These are phyloP conservation scores for Florisuga fusca DNA, from an alignment of 2,797 vertebrate species.

Conservation along the genomic window DNA sequence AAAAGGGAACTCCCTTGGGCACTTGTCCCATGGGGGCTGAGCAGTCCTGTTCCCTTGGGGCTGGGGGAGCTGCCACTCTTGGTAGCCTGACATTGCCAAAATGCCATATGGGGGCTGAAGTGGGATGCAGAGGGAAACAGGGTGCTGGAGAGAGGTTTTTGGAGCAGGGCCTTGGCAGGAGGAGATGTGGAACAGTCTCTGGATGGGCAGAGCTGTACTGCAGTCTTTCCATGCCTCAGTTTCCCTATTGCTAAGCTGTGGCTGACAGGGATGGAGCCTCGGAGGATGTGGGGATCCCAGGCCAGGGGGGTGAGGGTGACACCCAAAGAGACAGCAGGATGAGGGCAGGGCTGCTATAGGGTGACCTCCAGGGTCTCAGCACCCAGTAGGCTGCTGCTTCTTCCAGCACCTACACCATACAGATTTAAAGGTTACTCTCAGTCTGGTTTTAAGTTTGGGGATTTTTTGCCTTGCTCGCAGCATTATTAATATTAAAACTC, in stretches of 20 bases:
- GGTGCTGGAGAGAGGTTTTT: rapidly evolving
- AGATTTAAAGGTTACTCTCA: neutral
- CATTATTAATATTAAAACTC: neutral
- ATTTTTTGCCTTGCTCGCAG: conserved; percentile 15
- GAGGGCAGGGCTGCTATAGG: neutral
- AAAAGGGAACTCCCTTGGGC: neutral
- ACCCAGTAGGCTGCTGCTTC: neutral
- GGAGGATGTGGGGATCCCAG: rapidly evolving
- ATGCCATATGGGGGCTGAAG: neutral
- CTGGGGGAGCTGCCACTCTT: neutral
- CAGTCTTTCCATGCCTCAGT: rapidly evolving
- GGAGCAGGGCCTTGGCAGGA: neutral
- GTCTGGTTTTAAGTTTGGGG: neutral
- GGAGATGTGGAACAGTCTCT: neutral
- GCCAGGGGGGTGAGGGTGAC: rapidly evolving
- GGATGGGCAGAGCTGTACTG: neutral
- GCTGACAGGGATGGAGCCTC: too few species aligned
- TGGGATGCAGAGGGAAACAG: neutral
- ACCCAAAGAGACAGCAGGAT: neutral
- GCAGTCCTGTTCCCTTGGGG: too few species aligned
- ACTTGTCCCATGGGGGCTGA: rapidly evolving
- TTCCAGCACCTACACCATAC: neutral
- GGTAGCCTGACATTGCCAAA: rapidly evolving
- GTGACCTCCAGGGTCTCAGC: neutral
- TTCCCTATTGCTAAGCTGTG: neutral